Evolutionary conservation across 2,888 invertebrate species (phyloP).

Genomic region (Andrena flavipes): DNA sequence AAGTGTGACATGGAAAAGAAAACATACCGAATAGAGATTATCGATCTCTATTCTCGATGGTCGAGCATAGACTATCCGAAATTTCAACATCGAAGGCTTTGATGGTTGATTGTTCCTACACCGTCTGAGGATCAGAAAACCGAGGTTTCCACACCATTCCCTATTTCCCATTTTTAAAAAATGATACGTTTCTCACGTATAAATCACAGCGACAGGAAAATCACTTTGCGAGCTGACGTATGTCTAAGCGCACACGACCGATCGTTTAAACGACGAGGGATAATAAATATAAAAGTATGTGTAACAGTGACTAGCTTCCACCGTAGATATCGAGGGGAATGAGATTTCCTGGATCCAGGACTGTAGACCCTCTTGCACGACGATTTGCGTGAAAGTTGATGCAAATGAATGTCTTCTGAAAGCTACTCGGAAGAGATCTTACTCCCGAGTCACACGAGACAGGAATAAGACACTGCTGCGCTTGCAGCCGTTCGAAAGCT

Average conservation of each 20-base stretch:
- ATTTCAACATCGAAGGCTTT: too few relatives aligned
- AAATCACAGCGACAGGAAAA: slow-evolving; percentile 5
- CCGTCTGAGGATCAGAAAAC: too few relatives aligned
- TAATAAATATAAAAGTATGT: slow-evolving; percentile 20
- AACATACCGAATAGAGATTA: too few relatives aligned
- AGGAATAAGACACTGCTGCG: neutral
- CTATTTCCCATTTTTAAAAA: neutral
- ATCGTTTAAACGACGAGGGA: slow-evolving; percentile 40
- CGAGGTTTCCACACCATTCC: neutral
- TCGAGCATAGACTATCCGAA: too few relatives aligned
- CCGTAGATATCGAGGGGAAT: slow-evolving; percentile 40
- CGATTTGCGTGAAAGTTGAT: neutral
- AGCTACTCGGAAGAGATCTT: neutral
- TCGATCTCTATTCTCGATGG: too few relatives aligned
- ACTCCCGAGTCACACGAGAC: neutral
- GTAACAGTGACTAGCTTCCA: slow-evolving; percentile 3
- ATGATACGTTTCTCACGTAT: neutral
- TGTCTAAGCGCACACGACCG: slow-evolving; percentile 77
- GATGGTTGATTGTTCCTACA: too few relatives aligned
- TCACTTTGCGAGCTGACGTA: slow-evolving; percentile 41
- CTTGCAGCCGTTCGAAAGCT: neutral
- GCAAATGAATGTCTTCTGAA: neutral
- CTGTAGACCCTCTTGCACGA: slow-evolving; percentile 19
- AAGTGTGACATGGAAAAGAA: too few relatives aligned
- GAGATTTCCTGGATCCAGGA: slow-evolving; percentile 65